Base-by-base conservation (phyloP, 2,113 vertebrate genomes). In the Pseudopipra pipra region DNA sequence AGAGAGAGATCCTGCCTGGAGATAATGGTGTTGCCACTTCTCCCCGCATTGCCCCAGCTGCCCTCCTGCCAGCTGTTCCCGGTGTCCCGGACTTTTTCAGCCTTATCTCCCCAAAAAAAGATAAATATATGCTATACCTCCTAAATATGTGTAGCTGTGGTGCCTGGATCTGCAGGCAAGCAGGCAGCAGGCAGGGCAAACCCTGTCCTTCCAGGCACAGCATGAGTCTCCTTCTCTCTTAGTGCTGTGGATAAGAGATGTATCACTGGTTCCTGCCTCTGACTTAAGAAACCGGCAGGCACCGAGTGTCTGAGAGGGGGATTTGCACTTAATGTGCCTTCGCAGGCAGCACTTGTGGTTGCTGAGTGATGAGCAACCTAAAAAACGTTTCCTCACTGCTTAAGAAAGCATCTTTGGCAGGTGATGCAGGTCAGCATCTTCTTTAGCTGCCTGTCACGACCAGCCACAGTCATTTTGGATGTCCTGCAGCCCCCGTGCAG, bases 151-250 rank as follows among this genome's bases (percentile, higher is more conserved):
- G 20, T 14, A n/a, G 39, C 39, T 19, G 23, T 28, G 76, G 31
- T 1, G 14, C 35, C 63, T 89, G 92, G 39, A 74, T 92, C 37
- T 70, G 91, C 52, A 37, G 63, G 4, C 37, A 25, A 27, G 49
- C 54, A 46, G 76, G 47, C 28, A 39, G 61, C 71, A 31, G 33
- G 41, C 61, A 59, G 39, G 33, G 55, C 46, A 15, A 68, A 15
- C 47, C 8, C 14, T 12, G 8, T 70, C 35, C 46, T 66, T 37
- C 8, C 65, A 71, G 61, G 37, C 5, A 0, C 61, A 17, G 59
- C 6, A 0, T 0, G 1, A 25, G 56, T 41, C 21, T 71, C 33
- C 11, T 59, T 37, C 55, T 52, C 1, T 1, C 77, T 35, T 59
- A 30, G 41, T 28, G 3, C 37, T 35, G 41, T 12, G n/a, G 39